Evolutionary conservation across 2,797 vertebrate genomes (phyloP).

Genomic region (Enteromius radiatus): DNA sequence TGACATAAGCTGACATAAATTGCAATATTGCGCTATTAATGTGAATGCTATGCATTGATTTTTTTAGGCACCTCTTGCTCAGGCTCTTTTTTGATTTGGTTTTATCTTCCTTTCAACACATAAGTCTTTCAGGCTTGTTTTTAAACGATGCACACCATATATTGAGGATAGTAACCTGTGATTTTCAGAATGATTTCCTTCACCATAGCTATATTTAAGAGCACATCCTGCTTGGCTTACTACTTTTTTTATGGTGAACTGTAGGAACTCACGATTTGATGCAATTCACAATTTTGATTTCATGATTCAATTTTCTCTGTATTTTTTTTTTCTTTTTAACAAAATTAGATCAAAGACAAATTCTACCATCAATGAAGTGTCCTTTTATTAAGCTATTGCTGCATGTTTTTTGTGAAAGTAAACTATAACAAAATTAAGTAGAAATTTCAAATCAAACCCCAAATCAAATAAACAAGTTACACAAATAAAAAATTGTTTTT

Average conservation of each 20-base stretch:
- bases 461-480: too few species aligned
- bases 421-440: too few species aligned
- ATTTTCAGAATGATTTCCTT: constrained; percentile 66
- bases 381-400: too few species aligned
- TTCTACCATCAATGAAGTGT: too few species aligned
- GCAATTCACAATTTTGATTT: too few species aligned
- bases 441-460: too few species aligned
- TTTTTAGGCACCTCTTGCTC: constrained; percentile 64
- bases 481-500: too few species aligned
- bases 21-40: constrained; percentile 56
- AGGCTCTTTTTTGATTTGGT: constrained; percentile 62
- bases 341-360: too few species aligned
- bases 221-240: constrained; percentile 23
- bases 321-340: too few species aligned
- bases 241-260: constrained; percentile 15
- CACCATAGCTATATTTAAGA: constrained; percentile 58
- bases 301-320: too few species aligned
- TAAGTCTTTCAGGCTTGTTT: constrained; percentile 74
- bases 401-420: too few species aligned
- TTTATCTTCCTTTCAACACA: constrained; percentile 70
- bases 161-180: constrained; percentile 62
- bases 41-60: constrained; percentile 53
- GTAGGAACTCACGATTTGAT: too few species aligned
- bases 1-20: not conserved
- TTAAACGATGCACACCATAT: constrained; percentile 66